phyloP scores from a whole-genome alignment of 2,888 invertebrate genomes.

The Platynereis dumerilii region DNA sequence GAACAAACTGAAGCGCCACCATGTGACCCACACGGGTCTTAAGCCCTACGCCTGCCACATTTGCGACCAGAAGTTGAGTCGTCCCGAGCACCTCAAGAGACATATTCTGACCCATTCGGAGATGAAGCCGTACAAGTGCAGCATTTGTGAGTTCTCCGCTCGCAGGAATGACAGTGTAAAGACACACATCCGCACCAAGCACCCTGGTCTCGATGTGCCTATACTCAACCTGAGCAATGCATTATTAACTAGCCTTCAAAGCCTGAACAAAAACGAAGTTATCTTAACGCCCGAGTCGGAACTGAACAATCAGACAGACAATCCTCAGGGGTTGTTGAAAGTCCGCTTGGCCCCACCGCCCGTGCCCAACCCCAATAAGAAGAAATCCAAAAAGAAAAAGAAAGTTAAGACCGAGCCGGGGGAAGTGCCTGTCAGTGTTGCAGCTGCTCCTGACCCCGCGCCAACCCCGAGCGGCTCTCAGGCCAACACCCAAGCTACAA shows the following conservation, averaged over 20 bases:
- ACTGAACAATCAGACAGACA: no score
- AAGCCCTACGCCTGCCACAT: slow-evolving; percentile 40
- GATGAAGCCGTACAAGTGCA: slow-evolving; percentile 36
- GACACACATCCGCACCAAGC: slow-evolving; percentile 37
- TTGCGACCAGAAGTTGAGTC: slow-evolving; percentile 35
- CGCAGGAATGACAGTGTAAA: slow-evolving; percentile 35
- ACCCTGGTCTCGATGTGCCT: slow-evolving; percentile 28
- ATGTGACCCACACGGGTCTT: slow-evolving; percentile 35
- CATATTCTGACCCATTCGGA: slow-evolving; percentile 39
- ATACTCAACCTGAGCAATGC: slow-evolving; percentile 7
- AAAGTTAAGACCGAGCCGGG: neutral
- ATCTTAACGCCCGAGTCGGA: no score
- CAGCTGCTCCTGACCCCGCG: slow-evolving; percentile 2
- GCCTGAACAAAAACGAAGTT: no score
- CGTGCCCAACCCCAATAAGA: neutral
- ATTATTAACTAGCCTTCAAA: no score
- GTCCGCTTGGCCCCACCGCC: no score
- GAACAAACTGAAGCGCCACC: slow-evolving; percentile 38
- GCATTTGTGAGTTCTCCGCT: slow-evolving; percentile 35
- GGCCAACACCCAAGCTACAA: neutral
- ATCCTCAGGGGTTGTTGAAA: no score
- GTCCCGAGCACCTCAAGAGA: slow-evolving; percentile 38
- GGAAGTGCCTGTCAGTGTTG: no score
- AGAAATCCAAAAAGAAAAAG: slow-evolving; percentile 9
- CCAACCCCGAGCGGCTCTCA: slow-evolving; percentile 1